Evolutionary conservation across 2,888 invertebrate genomes (phyloP), one percentile per base, ranked within the genome.

Genomic region (Pollenia amentaria): DNA sequence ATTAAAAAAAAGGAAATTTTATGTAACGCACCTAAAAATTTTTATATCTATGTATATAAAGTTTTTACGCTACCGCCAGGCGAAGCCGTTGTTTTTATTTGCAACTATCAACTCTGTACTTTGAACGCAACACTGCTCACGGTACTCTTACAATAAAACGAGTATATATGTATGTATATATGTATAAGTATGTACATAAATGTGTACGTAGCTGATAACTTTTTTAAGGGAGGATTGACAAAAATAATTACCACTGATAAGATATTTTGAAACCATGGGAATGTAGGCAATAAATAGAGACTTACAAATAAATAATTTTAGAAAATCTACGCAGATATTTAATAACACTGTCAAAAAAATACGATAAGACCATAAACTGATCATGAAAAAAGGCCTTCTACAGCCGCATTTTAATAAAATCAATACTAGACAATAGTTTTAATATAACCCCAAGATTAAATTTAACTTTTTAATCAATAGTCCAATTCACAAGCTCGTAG

Each of bases 151-250:
- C 7, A 53, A 21, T 14, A 46, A 42, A 65, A 65, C 18, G 18
- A 65, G n/a, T 38, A 69, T 2, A 55, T 18, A 8, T 21, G 10
- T 1, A 18, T 10, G 21, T 12, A 29, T 29, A 29, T 29, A 2
- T 29, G 2, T 21, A 7, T 18, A 55, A 0, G 21, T 12, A 21
- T 21, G 55, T 29, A 14, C 29, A 55, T 51, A 10, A 46, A 21
- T 8, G 29, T 4, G 48, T 42, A 70, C 76, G 72, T 85, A 70
- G 64, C 42, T 42, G 0, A 57, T 18, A 38, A 29, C 53, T 29
- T 12, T 38, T 53, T 75, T 62, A 62, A 62, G 79, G 69, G 79
- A 80, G 84, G 84, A 40, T 70, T 69, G 46, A 48, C 21, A 65
- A 69, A 62, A 77, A 55, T 72, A 53, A 48, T 55, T 46, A n/a